A percentile compares a stretch with the other conserved stretches of the same genome.
phyloP scores from a whole-genome alignment of 2,888 invertebrate species.

The Byasa hedistus region DNA sequence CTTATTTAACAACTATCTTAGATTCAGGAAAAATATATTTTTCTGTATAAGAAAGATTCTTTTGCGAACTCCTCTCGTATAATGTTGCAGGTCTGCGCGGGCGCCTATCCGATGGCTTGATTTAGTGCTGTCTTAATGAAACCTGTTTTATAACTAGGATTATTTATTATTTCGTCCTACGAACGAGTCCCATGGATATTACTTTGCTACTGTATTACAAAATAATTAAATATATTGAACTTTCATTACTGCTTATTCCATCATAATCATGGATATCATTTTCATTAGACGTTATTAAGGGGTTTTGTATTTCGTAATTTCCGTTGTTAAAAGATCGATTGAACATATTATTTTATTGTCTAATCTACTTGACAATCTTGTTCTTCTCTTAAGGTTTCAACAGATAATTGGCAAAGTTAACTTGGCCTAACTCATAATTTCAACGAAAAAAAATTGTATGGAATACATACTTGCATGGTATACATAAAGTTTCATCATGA shows the following conservation, averaged over 20 bases:
- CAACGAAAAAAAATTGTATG: too few species aligned
- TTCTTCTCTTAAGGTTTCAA: too few species aligned
- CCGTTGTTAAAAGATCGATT: neutral
- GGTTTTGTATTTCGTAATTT: neutral
- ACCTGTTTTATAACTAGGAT: slow-evolving; percentile 77
- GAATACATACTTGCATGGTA: too few species aligned
- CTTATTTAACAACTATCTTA: too few species aligned
- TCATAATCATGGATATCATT: neutral
- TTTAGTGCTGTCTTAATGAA: slow-evolving; percentile 76
- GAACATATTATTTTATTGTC: too few species aligned
- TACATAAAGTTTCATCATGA: too few species aligned
- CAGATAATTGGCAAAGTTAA: too few species aligned
- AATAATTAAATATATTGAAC: slow-evolving; percentile 60
- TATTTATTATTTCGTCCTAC: slow-evolving; percentile 75
- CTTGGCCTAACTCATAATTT: too few species aligned
- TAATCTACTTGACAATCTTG: too few species aligned
- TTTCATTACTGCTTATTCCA: neutral
- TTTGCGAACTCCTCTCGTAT: slow-evolving; percentile 47
- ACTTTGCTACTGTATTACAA: slow-evolving; percentile 69
- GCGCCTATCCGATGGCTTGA: slow-evolving; percentile 73
- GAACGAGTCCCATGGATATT: slow-evolving; percentile 59
- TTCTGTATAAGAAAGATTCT: slow-evolving; percentile 29
- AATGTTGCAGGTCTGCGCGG: slow-evolving; percentile 44
- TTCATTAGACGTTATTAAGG: neutral
- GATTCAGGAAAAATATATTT: neutral